These are phyloP conservation scores for Rhinophrynus dorsalis DNA, from an alignment of 2,797 vertebrate genomes.

Conservation along the genomic window DNA sequence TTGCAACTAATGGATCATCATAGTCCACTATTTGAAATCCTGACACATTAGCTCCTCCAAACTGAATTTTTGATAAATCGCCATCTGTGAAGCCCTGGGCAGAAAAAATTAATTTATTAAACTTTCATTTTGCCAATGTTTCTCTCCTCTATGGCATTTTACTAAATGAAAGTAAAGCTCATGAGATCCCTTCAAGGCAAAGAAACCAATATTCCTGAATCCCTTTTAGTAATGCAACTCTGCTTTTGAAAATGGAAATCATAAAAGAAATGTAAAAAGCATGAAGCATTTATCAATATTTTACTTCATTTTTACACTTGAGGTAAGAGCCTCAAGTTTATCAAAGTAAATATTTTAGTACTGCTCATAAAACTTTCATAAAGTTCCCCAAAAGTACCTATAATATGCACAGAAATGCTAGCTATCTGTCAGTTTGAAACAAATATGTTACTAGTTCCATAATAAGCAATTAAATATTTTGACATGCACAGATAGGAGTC, in stretches of 20 bases:
- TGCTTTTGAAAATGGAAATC: neutral
- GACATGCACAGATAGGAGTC: no score
- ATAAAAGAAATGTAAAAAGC: neutral
- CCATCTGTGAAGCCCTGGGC: constrained; percentile 95
- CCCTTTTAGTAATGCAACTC: neutral
- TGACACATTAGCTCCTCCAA: constrained; percentile 96
- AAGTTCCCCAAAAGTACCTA: no score
- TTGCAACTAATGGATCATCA: constrained; percentile 91
- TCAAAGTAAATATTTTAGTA: no score
- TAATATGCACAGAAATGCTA: no score
- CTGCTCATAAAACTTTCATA: no score
- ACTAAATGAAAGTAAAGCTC: constrained; percentile 2
- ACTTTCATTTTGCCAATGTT: constrained; percentile 6
- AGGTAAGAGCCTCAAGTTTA: no score
- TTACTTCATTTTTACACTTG: no score
- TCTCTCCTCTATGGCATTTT: neutral
- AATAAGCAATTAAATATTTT: no score
- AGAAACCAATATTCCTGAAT: constrained; percentile 16
- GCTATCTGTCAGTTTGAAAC: no score
- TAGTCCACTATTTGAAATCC: constrained; percentile 99
- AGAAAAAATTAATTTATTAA: constrained; percentile 47
- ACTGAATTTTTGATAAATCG: constrained; percentile 96
- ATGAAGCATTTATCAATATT: neutral
- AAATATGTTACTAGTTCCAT: no score
- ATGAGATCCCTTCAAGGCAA: neutral